phyloP scores from a whole-genome alignment of 2,113 vertebrate genomes.

The Phrynocephalus versicolor region DNA sequence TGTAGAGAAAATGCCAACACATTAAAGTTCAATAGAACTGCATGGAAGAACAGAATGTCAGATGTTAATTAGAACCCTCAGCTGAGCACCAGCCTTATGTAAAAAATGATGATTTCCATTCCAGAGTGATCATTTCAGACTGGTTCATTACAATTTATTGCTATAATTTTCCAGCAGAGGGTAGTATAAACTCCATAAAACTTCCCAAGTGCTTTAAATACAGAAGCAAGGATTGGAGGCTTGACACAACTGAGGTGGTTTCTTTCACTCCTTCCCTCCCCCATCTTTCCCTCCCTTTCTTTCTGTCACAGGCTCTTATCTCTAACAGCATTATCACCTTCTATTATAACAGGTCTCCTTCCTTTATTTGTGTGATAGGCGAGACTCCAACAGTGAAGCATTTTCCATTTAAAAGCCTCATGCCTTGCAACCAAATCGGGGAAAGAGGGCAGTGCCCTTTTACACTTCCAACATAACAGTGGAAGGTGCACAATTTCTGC shows the following conservation, averaged over 20 bases:
- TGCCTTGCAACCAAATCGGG: not conserved
- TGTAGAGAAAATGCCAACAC: not conserved
- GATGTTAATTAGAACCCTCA: not conserved
- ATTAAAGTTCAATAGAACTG: not conserved
- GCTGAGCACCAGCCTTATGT: not conserved
- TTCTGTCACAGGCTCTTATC: no score
- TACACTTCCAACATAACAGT: not conserved
- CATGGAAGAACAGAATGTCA: not conserved
- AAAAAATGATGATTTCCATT: not conserved
- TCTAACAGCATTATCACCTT: not conserved
- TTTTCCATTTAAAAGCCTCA: not conserved
- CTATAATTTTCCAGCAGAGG: slow-evolving; percentile 23
- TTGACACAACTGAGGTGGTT: not conserved
- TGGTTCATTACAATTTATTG: not conserved
- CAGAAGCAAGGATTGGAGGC: not conserved
- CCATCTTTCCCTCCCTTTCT: not conserved
- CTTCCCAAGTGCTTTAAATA: not conserved
- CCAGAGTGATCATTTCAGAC: no score
- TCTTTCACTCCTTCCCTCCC: not conserved
- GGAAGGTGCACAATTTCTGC: not conserved
- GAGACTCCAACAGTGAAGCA: not conserved
- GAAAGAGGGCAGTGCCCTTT: not conserved
- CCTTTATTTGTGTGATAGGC: not conserved
- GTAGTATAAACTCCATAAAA: slow-evolving; percentile 24
- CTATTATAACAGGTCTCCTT: not conserved